Conservation (phyloP, 2,113 vertebrate genomes). For the Saguinus imperator region DNA sequence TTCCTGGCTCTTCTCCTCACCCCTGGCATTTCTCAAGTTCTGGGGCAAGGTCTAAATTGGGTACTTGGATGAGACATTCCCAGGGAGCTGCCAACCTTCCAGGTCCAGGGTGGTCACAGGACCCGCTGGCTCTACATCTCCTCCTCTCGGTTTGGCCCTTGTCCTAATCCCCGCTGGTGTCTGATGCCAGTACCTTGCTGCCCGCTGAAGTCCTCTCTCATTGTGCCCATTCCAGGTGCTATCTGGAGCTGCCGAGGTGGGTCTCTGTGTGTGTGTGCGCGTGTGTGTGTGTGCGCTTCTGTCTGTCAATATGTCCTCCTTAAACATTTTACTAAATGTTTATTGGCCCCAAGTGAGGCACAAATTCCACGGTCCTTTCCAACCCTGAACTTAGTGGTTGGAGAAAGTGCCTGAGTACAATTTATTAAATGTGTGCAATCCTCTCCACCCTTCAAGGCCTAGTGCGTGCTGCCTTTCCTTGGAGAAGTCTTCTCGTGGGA, state of each 20-base stretch:
- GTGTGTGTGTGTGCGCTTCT: not conserved
- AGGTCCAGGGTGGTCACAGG: slow-evolving; percentile 59
- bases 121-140: not conserved
- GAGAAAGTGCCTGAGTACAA: slow-evolving; percentile 49
- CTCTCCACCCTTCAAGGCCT: not conserved
- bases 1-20: not conserved
- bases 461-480: not conserved
- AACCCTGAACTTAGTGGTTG: slow-evolving; percentile 47
- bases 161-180: not conserved
- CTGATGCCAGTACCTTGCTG: not conserved
- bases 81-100: slow-evolving; percentile 46
- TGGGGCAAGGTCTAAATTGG: slow-evolving; percentile 62
- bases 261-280: not conserved
- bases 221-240: not conserved
- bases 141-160: slow-evolving; percentile 30
- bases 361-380: slow-evolving; percentile 59
- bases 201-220: not conserved
- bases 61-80: slow-evolving; percentile 49
- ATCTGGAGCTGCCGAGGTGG: not conserved
- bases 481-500: not conserved
- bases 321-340: slow-evolving; percentile 38
- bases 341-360: slow-evolving; percentile 50
- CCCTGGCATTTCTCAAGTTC: slow-evolving; percentile 36
- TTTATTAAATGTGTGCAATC: slow-evolving; percentile 17
- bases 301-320: not conserved